Evolutionary conservation across 2,113 vertebrate genomes (phyloP).

Genomic region (Steatornis caripensis): DNA sequence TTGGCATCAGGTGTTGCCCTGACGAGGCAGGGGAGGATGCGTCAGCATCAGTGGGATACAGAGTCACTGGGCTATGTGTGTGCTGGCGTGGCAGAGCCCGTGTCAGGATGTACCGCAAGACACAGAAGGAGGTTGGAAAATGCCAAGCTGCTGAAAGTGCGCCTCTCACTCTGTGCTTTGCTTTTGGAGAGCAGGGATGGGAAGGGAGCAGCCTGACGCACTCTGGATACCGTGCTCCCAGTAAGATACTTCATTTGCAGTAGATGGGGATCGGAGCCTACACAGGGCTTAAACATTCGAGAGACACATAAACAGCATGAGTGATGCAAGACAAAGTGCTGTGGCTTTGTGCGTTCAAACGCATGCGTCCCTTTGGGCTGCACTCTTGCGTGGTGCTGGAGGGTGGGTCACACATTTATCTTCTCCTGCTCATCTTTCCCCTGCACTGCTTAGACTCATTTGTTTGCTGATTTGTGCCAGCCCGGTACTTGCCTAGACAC

Average conservation of each 20-base stretch:
- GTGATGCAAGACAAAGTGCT: background rate
- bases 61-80: background rate
- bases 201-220: background rate
- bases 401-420: background rate
- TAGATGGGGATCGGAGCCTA: background rate
- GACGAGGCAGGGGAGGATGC: background rate
- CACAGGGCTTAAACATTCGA: background rate
- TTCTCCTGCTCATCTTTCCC: background rate
- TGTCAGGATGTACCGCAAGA: background rate
- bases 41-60: background rate
- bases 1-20: background rate
- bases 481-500: background rate
- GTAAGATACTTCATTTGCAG: background rate
- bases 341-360: background rate
- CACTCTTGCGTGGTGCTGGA: background rate
- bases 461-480: background rate
- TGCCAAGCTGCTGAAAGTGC: background rate
- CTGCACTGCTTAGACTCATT: background rate
- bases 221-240: background rate
- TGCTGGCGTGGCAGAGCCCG: background rate
- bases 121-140: background rate
- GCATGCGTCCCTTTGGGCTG: rapidly evolving
- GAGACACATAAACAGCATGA: background rate
- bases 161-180: background rate
- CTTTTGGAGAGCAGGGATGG: background rate